Percentiles rank a stretch among this genome's conserved stretches.
These are phyloP conservation scores for Paramuricea clavata DNA, from an alignment of 92 coral and sea anemone genomes.

Conservation along the genomic window DNA sequence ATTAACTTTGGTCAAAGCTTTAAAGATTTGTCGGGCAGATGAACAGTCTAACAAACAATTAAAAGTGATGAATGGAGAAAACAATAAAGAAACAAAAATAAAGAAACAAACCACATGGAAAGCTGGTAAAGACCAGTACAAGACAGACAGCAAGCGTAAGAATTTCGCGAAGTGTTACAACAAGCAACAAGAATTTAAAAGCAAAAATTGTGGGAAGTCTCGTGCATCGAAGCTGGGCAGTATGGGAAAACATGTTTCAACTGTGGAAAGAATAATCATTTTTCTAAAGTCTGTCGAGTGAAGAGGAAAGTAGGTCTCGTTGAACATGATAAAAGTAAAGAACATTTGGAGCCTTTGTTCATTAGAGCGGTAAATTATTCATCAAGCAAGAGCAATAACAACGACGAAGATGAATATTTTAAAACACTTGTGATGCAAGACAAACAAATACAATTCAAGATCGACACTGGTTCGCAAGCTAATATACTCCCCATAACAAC, in stretches of 20 bases:
- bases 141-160: not conserved
- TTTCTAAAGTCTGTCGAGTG: not conserved
- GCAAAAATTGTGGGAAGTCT: not conserved
- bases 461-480: no score
- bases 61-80: slow-evolving; percentile 20
- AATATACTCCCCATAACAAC: no score
- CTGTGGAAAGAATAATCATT: not conserved
- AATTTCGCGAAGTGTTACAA: slow-evolving; percentile 2
- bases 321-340: not conserved
- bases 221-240: not conserved
- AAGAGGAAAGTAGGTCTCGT: not conserved
- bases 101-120: slow-evolving; percentile 5
- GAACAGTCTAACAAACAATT: slow-evolving; percentile 17
- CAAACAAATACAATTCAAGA: no score
- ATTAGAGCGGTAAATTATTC: no score
- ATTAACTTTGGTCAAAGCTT: not conserved
- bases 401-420: no score
- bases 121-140: slow-evolving; percentile 7
- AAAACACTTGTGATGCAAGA: no score
- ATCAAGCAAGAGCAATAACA: no score
- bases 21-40: slow-evolving; percentile 24
- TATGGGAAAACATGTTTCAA: not conserved
- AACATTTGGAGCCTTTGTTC: not conserved
- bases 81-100: not conserved
- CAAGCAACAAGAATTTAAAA: not conserved